phyloP scores from a whole-genome alignment of 2,888 invertebrate genomes.

The Agriopis aurantiaria region DNA sequence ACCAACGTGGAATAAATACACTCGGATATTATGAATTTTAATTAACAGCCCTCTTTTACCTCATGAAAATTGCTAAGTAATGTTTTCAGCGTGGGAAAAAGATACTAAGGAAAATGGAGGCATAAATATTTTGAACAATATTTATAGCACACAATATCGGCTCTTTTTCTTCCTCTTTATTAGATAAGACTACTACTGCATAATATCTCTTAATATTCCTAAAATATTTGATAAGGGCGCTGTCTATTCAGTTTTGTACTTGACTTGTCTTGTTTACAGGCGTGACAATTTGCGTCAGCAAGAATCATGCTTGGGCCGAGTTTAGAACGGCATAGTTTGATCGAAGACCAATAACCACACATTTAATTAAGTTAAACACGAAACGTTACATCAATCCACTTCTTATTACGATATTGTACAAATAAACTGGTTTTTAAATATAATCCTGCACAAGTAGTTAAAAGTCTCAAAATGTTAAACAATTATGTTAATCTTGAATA shows the following conservation, averaged over 20 bases:
- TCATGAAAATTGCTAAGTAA: conserved; percentile 31
- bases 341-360: conserved; percentile 2
- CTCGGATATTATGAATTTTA: conserved; percentile 44
- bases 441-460: conserved; percentile 5
- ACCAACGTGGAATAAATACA: conserved; percentile 36
- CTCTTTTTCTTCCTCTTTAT: conserved; percentile 8
- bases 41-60: conserved; percentile 39
- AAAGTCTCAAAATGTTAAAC: conserved; percentile 23
- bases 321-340: background rate
- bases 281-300: no score
- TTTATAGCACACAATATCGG: conserved; percentile 20
- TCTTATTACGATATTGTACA: background rate
- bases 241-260: no score
- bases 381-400: background rate
- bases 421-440: conserved; percentile 3
- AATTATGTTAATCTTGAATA: conserved; percentile 25
- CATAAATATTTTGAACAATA: conserved; percentile 33
- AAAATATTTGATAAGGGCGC: background rate
- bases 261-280: no score
- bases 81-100: conserved; percentile 36
- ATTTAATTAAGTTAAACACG: background rate
- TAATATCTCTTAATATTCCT: background rate
- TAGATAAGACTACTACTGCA: background rate
- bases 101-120: conserved; percentile 33
- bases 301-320: no score